phyloP scores from a whole-genome alignment of 2,888 invertebrate genomes.

The Clostera curtula region DNA sequence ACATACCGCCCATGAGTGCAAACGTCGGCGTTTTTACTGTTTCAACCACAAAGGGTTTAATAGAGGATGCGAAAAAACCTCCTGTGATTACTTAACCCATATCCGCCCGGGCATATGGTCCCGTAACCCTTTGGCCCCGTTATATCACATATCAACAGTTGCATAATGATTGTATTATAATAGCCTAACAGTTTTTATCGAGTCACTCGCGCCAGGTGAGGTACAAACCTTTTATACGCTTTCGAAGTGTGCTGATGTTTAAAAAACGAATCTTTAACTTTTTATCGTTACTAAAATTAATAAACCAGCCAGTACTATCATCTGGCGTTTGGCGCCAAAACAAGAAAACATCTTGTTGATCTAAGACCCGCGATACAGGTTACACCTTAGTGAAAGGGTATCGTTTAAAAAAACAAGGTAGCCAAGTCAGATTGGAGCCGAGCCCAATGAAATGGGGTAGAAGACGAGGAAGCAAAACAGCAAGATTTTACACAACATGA shows the following conservation, averaged over 20 bases:
- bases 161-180: conserved; percentile 56
- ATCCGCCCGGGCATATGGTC: conserved; percentile 66
- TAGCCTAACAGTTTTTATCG: conserved; percentile 43
- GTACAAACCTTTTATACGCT: conserved; percentile 25
- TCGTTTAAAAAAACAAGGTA: too few species aligned
- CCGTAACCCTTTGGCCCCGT: conserved; percentile 73
- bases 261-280: too few species aligned
- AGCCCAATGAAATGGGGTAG: too few species aligned
- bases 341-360: too few species aligned
- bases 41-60: conserved; percentile 51
- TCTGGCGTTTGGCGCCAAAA: too few species aligned
- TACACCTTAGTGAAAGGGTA: too few species aligned
- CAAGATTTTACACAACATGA: conserved; percentile 10
- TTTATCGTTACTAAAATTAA: too few species aligned
- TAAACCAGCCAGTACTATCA: too few species aligned
- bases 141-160: conserved; percentile 59
- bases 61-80: conserved; percentile 54
- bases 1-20: conserved; percentile 51
- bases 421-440: too few species aligned
- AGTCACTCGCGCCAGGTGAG: conserved; percentile 51
- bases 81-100: conserved; percentile 71
- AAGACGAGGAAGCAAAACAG: too few species aligned
- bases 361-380: too few species aligned
- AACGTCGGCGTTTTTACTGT: conserved; percentile 54
- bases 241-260: too few species aligned